Evolutionary conservation across 2,888 invertebrate genomes (phyloP).

Genomic region (Acronicta leporina): DNA sequence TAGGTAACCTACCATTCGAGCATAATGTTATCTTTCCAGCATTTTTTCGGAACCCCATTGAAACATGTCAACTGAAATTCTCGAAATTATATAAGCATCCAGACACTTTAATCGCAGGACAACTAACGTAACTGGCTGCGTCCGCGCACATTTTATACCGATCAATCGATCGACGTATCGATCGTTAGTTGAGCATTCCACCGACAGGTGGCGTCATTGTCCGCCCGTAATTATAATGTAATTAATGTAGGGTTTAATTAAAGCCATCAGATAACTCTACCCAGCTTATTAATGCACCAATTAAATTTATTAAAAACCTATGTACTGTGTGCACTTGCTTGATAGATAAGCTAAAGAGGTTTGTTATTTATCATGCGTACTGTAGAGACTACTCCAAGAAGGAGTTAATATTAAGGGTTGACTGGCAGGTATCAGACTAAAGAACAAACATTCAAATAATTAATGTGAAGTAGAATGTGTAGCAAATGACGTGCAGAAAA

Average conservation of each 20-base stretch:
- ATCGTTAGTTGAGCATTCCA: slow-evolving; percentile 78
- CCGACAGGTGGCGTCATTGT: slow-evolving; percentile 83
- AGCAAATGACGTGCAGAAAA: too few species aligned
- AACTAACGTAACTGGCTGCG: slow-evolving; percentile 47
- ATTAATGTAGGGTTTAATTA: slow-evolving; percentile 84
- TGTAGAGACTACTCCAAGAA: too few species aligned
- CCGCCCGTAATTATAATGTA: slow-evolving; percentile 83
- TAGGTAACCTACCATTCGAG: too few species aligned
- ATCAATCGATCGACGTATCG: slow-evolving; percentile 56
- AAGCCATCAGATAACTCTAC: slow-evolving; percentile 78
- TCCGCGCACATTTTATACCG: slow-evolving; percentile 49
- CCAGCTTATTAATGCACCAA: slow-evolving; percentile 81
- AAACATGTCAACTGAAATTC: slow-evolving; percentile 30
- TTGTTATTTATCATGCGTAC: too few species aligned
- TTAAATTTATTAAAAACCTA: slow-evolving; percentile 76
- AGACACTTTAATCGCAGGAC: slow-evolving; percentile 44
- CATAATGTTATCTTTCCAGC: neutral
- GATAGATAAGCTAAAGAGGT: slow-evolving; percentile 43
- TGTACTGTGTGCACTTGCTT: slow-evolving; percentile 24
- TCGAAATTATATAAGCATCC: slow-evolving; percentile 38
- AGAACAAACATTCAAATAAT: too few species aligned
- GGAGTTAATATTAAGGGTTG: too few species aligned
- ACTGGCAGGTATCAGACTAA: too few species aligned
- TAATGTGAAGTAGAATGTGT: too few species aligned
- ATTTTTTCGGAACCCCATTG: neutral